A percentile compares a stretch with the other conserved stretches of the same genome.
Evolutionary conservation across 2,797 vertebrate genomes (phyloP).

Genomic region (Peromyscus eremicus): DNA sequence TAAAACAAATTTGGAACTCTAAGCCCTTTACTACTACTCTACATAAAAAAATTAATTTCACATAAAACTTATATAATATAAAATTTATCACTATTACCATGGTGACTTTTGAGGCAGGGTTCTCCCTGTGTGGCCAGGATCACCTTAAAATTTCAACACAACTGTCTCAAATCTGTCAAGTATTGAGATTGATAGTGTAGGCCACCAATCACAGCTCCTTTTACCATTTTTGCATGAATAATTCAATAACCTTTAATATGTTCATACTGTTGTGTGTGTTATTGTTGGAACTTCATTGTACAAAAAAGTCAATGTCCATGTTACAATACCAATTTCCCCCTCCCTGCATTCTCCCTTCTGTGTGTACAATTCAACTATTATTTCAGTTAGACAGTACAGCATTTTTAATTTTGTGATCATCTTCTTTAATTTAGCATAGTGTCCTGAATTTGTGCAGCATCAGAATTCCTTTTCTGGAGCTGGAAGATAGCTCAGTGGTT

Average conservation of each 20-base stretch:
- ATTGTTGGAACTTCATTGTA: neutral
- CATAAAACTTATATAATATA: neutral
- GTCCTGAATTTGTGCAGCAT: neutral
- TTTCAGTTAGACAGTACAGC: neutral
- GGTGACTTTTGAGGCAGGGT: neutral
- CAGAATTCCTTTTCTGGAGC: neutral
- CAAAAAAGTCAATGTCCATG: neutral
- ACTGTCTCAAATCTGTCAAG: neutral
- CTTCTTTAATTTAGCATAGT: neutral
- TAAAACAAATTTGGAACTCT: neutral
- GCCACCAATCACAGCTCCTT: neutral
- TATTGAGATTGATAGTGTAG: neutral
- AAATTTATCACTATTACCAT: neutral
- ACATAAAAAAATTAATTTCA: neutral
- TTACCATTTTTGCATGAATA: neutral
- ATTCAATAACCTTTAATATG: neutral
- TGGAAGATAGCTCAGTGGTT: neutral
- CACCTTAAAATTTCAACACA: neutral
- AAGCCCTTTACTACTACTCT: neutral
- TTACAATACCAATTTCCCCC: neutral
- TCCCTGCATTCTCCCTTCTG: neutral
- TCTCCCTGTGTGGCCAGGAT: neutral
- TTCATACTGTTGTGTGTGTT: neutral
- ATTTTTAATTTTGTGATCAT: neutral
- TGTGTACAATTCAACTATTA: neutral